Percentiles rank a stretch among this genome's conserved stretches.
These are phyloP conservation scores for Anoplopoma fimbria DNA, from an alignment of 2,113 vertebrate genomes.

Conservation along the genomic window DNA sequence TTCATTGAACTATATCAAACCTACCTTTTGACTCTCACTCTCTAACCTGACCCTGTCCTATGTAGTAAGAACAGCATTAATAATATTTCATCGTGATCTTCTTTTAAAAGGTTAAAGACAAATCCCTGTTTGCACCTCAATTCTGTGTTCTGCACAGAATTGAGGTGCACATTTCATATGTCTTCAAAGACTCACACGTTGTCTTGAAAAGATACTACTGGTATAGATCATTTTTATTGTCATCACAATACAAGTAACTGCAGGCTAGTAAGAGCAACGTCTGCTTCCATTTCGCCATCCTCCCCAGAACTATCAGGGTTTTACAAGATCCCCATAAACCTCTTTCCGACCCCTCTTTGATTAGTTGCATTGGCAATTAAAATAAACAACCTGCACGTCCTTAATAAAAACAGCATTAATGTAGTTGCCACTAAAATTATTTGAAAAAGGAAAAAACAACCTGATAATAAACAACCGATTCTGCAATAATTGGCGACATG, in stretches of 20 bases:
- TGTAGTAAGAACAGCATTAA: not conserved
- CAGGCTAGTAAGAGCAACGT: slow-evolving; percentile 51
- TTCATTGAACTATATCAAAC: not conserved
- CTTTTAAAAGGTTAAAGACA: slow-evolving; percentile 18
- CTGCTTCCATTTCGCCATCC: slow-evolving; percentile 44
- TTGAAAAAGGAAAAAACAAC: slow-evolving; percentile 1
- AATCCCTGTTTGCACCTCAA: slow-evolving; percentile 16
- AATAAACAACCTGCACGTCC: slow-evolving; percentile 11
- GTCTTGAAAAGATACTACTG: slow-evolving; percentile 53
- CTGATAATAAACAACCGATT: slow-evolving; percentile 45
- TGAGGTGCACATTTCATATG: slow-evolving; percentile 36
- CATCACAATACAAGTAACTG: slow-evolving; percentile 59
- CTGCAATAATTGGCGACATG: slow-evolving; percentile 57
- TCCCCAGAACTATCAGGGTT: slow-evolving; percentile 53
- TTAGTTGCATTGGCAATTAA: slow-evolving; percentile 49
- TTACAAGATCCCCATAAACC: slow-evolving; percentile 64
- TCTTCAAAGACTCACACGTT: slow-evolving; percentile 51
- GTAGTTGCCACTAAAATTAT: slow-evolving; percentile 23
- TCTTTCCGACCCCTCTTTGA: slow-evolving; percentile 54
- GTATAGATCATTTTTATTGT: slow-evolving; percentile 66
- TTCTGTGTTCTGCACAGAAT: slow-evolving; percentile 14
- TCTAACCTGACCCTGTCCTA: not conserved
- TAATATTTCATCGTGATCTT: slow-evolving; percentile 30
- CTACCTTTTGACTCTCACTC: slow-evolving; percentile 13
- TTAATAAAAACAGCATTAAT: slow-evolving; percentile 45